A percentile compares a stretch with the other conserved stretches of the same genome.
Evolutionary conservation across 2,888 invertebrate genomes (phyloP).

Genomic region (Cephus runcator): DNA sequence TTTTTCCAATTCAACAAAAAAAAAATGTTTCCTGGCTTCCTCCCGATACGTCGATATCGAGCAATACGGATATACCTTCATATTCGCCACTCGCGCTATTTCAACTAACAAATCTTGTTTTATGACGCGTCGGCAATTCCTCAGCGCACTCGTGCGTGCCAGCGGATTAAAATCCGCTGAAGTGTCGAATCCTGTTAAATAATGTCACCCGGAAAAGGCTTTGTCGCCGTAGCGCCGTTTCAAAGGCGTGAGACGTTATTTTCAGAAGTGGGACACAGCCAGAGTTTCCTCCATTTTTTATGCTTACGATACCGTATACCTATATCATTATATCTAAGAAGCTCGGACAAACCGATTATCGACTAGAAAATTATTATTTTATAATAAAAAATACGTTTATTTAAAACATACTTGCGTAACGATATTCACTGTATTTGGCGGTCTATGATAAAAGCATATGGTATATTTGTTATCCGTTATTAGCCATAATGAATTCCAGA

Average conservation of each 20-base stretch:
- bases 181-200: conserved; percentile 22
- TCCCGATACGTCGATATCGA: not conserved
- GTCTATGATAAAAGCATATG: too few relatives aligned
- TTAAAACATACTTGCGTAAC: too few relatives aligned
- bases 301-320: too few relatives aligned
- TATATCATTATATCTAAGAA: too few relatives aligned
- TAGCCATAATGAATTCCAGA: not conserved
- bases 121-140: conserved; percentile 33
- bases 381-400: not conserved
- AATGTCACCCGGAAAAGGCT: not conserved
- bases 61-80: not conserved
- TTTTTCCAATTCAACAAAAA: too few relatives aligned
- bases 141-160: conserved; percentile 7
- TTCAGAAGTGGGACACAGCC: too few relatives aligned
- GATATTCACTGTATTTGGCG: too few relatives aligned
- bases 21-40: too few relatives aligned
- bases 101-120: conserved; percentile 36
- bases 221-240: too few relatives aligned
- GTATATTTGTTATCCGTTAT: not conserved
- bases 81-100: not conserved
- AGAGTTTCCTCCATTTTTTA: too few relatives aligned
- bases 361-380: not conserved
- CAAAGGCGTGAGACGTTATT: too few relatives aligned
- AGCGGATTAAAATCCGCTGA: conserved; percentile 25
- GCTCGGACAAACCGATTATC: not conserved